phyloP scores from a whole-genome alignment of 2,113 vertebrate genomes.

The Cyanoramphus novaezelandiae region DNA sequence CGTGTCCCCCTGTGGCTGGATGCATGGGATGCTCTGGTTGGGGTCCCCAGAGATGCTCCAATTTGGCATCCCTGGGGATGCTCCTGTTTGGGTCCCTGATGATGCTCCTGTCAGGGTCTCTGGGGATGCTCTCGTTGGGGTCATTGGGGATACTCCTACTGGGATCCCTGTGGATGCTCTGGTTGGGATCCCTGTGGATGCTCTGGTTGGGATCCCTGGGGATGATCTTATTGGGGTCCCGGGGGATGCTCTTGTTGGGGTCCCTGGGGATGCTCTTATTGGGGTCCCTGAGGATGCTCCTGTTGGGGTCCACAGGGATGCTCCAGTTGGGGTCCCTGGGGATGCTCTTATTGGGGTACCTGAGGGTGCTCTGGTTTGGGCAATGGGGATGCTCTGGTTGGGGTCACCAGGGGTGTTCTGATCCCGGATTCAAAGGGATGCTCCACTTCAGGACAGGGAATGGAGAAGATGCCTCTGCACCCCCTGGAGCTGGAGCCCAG shows the following conservation, averaged over 20 bases:
- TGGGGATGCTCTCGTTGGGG: too few relatives aligned
- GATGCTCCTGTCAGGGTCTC: background rate
- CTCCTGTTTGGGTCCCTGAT: background rate
- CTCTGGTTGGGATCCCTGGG: background rate
- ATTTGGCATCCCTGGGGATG: background rate
- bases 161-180: background rate
- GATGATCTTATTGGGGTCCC: too few relatives aligned
- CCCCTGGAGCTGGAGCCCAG: background rate
- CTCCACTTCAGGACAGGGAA: background rate
- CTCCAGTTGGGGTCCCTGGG: background rate
- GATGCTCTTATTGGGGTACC: background rate
- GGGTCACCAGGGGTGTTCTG: background rate
- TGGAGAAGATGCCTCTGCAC: background rate
- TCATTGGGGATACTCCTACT: accelerated
- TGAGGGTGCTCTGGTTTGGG: too few relatives aligned
- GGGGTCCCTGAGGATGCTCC: too few relatives aligned
- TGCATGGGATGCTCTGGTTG: background rate
- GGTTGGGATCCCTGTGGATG: background rate
- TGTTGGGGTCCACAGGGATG: background rate
- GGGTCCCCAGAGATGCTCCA: accelerated
- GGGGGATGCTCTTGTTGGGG: background rate
- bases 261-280: background rate
- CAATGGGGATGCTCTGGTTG: background rate
- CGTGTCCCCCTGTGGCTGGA: background rate
- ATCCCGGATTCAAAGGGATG: background rate